phyloP scores from a whole-genome alignment of 2,797 vertebrate species.

The Sebastes hopkinsi region DNA sequence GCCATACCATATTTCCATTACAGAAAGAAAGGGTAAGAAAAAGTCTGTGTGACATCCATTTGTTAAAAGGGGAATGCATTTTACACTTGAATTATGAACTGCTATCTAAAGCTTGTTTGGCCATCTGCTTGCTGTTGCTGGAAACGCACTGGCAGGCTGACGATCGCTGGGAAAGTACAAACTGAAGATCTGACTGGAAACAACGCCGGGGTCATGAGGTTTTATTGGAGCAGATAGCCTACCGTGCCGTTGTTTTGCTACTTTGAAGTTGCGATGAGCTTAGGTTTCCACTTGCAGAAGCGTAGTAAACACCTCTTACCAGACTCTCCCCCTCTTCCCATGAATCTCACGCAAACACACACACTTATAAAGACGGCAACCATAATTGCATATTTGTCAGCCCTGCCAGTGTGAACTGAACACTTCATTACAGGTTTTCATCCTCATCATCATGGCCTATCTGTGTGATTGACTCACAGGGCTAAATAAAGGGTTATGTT shows the following conservation, averaged over 20 bases:
- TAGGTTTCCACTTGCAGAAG: conserved; percentile 28
- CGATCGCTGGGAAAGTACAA: conserved; percentile 23
- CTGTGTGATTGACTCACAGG: conserved; percentile 32
- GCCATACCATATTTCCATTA: not conserved
- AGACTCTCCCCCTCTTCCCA: not conserved
- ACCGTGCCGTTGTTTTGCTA: conserved; percentile 27
- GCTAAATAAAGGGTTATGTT: conserved; percentile 25
- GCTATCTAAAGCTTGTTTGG: not conserved
- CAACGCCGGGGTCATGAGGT: conserved; percentile 9
- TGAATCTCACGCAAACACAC: not conserved
- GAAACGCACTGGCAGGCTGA: not conserved
- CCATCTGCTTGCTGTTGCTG: conserved; percentile 13
- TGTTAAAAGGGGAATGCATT: not conserved
- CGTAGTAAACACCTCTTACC: conserved; percentile 34
- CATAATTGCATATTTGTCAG: conserved; percentile 35
- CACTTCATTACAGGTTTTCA: conserved; percentile 48
- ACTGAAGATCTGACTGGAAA: conserved; percentile 25
- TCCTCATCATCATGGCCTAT: conserved; percentile 12
- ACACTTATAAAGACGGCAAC: not conserved
- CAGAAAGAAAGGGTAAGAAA: not conserved
- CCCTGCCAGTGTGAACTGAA: conserved; percentile 27
- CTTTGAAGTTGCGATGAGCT: conserved; percentile 34
- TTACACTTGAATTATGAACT: conserved; percentile 6
- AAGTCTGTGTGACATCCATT: not conserved
- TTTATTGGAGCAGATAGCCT: conserved; percentile 15